Conservation (phyloP, 2,888 invertebrate species). For the Aproaerema taeniolella region DNA sequence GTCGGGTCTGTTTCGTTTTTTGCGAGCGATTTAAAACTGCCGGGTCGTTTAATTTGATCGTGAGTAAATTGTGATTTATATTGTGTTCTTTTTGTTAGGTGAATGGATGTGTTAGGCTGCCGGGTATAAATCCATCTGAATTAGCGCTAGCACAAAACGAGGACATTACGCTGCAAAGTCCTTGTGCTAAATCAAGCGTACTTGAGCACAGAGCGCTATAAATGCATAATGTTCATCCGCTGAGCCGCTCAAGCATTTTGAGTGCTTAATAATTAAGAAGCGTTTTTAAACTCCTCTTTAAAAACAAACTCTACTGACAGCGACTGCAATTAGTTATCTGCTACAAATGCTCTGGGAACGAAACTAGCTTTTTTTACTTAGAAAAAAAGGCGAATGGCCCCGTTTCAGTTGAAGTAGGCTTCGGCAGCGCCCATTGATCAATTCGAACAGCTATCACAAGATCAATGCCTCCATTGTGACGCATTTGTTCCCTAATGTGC, state of each 20-base stretch:
- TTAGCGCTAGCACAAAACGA: constrained; percentile 47
- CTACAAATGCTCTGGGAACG: no score
- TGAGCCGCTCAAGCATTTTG: neutral
- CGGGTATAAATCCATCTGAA: constrained; percentile 53
- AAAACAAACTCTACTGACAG: constrained; percentile 1
- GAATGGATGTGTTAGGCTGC: constrained; percentile 34
- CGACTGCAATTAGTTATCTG: constrained; percentile 7
- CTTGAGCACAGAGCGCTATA: constrained; percentile 25
- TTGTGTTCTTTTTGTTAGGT: constrained; percentile 17
- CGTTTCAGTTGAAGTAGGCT: no score
- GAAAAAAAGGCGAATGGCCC: no score
- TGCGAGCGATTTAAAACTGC: constrained; percentile 53
- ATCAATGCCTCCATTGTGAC: no score
- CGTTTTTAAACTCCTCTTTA: constrained; percentile 6
- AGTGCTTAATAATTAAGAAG: neutral
- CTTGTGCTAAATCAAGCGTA: constrained; percentile 49
- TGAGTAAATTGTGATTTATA: constrained; percentile 36
- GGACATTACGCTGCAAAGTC: constrained; percentile 43
- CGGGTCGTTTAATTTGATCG: constrained; percentile 60
- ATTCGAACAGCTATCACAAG: no score
- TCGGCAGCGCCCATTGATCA: no score
- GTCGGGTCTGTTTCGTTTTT: constrained; percentile 45
- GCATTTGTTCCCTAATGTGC: no score
- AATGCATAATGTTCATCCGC: constrained; percentile 21
- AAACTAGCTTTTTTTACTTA: no score